Conservation (phyloP, 2,888 invertebrate species). For the Plemyria rubiginata region DNA sequence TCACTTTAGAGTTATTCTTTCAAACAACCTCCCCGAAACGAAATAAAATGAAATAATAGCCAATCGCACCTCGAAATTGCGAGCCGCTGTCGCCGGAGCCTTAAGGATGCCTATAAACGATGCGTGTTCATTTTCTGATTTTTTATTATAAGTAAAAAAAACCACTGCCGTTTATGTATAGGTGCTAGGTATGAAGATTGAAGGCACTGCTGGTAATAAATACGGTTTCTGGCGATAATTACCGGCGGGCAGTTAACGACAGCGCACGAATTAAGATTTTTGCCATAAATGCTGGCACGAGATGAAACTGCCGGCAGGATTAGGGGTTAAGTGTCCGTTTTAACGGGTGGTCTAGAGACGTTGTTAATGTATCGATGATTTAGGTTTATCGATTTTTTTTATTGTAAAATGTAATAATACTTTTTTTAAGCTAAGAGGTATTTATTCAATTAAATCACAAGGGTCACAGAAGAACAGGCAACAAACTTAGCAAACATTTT, state of each 20-base stretch:
- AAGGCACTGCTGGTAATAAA: slow-evolving; percentile 69
- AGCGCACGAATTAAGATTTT: slow-evolving; percentile 83
- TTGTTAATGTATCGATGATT: slow-evolving; percentile 43
- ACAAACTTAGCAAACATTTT: too few species aligned
- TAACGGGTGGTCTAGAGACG: slow-evolving; percentile 76
- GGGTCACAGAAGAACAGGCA: too few species aligned
- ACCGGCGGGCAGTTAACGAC: slow-evolving; percentile 81
- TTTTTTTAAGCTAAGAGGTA: too few species aligned
- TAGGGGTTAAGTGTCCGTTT: slow-evolving; percentile 84
- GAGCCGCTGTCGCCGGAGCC: too few species aligned
- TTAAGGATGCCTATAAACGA: too few species aligned
- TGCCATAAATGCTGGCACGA: slow-evolving; percentile 78
- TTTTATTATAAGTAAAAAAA: neutral
- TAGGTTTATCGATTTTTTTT: slow-evolving; percentile 3
- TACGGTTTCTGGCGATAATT: slow-evolving; percentile 79
- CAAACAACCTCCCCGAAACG: too few species aligned
- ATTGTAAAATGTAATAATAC: too few species aligned
- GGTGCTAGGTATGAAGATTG: neutral
- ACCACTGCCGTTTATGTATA: neutral
- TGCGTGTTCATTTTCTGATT: neutral
- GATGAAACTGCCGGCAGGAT: slow-evolving; percentile 80
- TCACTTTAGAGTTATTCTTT: too few species aligned
- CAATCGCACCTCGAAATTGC: too few species aligned
- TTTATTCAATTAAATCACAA: too few species aligned
- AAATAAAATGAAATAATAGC: too few species aligned